Evolutionary conservation across 2,113 vertebrate species (phyloP).

Genomic region (Cyprinodon variegatus): DNA sequence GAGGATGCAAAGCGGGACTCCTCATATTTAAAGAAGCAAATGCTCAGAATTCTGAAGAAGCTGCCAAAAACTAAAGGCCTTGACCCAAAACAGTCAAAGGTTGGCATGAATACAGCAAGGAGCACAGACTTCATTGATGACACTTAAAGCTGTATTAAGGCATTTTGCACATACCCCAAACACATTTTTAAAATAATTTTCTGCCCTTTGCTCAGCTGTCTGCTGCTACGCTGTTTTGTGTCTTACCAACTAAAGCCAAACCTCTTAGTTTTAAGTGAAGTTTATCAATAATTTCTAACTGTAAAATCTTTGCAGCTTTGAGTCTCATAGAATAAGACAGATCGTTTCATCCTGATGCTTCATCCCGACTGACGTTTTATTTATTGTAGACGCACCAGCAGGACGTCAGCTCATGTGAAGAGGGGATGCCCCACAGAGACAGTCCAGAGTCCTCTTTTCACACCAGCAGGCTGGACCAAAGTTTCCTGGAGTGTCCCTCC

Average conservation of each 20-base stretch:
- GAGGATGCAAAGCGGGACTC: slow-evolving; percentile 85
- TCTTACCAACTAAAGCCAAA: no score
- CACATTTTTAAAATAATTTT: neutral
- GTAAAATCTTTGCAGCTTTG: neutral
- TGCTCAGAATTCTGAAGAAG: slow-evolving; percentile 80
- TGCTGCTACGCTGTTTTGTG: neutral
- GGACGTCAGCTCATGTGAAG: slow-evolving; percentile 57
- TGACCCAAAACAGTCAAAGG: slow-evolving; percentile 68
- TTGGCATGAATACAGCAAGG: slow-evolving; percentile 54
- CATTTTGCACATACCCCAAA: neutral
- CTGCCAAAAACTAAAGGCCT: slow-evolving; percentile 77
- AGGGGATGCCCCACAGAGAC: slow-evolving; percentile 44
- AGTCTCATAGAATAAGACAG: neutral
- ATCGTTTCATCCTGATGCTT: neutral
- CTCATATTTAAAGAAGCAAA: slow-evolving; percentile 84
- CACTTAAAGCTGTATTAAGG: slow-evolving; percentile 7
- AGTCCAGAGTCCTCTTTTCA: slow-evolving; percentile 49
- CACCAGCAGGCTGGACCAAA: slow-evolving; percentile 79
- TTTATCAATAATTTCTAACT: neutral
- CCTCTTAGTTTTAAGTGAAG: no score
- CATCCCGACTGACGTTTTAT: neutral
- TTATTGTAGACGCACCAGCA: slow-evolving; percentile 71
- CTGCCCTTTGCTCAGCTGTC: no score
- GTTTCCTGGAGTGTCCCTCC: slow-evolving; percentile 86
- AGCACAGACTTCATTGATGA: neutral